Conservation (phyloP, 2,888 invertebrate species). For the Papilio demoleus region DNA sequence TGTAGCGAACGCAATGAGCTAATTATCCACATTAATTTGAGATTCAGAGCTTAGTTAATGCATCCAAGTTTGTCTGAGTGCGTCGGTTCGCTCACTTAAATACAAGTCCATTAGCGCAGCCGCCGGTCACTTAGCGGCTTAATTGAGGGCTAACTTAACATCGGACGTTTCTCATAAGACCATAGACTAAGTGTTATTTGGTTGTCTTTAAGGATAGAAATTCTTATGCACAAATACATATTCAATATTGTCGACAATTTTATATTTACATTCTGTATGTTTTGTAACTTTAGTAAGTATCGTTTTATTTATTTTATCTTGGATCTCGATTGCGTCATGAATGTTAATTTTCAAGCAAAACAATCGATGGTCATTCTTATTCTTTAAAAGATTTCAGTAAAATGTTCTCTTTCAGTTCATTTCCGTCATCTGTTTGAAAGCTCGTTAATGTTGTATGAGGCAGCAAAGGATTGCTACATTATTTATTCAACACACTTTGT, state of each 20-base stretch:
- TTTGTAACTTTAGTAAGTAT: no score
- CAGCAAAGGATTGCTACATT: neutral
- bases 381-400: neutral
- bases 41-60: conserved; percentile 18
- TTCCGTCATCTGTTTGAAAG: conserved; percentile 6
- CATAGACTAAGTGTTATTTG: neutral
- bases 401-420: conserved; percentile 9
- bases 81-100: neutral
- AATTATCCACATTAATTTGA: conserved; percentile 4
- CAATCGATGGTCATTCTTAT: no score
- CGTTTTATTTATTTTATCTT: neutral
- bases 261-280: no score
- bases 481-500: conserved; percentile 13
- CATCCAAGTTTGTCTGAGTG: neutral
- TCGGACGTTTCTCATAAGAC: neutral
- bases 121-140: conserved; percentile 24
- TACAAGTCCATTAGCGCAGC: conserved; percentile 21
- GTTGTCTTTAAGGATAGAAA: neutral
- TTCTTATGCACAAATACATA: no score
- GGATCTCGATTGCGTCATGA: neutral
- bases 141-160: conserved; percentile 21
- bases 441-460: conserved; percentile 5
- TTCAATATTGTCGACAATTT: no score
- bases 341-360: neutral
- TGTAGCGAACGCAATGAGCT: neutral